Base-by-base conservation (phyloP, 2,797 vertebrate species). In the Rhinogobio ventralis region DNA sequence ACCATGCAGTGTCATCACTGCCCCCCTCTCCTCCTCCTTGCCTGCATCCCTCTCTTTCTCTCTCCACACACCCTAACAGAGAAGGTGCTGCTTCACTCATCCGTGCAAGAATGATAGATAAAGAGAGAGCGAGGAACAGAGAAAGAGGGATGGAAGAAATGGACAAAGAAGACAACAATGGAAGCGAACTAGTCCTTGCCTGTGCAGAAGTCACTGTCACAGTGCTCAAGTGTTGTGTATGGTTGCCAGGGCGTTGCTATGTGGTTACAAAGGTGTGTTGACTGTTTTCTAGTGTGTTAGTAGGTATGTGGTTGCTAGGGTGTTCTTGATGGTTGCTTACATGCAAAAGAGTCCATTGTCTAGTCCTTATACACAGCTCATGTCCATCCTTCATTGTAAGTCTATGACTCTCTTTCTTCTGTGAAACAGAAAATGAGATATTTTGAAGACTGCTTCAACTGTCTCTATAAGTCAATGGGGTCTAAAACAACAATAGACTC, bases 1-100 rank as follows among this genome's bases (percentile, higher is more conserved):
- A 91, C 88, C 89, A 84, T 91, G 90, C 89, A 86, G 90, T 91
- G 91, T 92, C 90, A 91, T 91, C 91, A 88, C 75, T 82, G 64
- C 89, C 80, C 85, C 84, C 86, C 68, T 71, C 84, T 62, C 80
- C 76, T 60, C 72, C 77, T 79, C 83, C 86, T 82, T 86, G 53
- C 51, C 79, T 84, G 79, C 79, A 64, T 82, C 84, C 55, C 74
- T 71, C 85, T 83, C 79, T 85, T 55, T 81, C 57, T 68, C 39
- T 74, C 66, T 25, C 69, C 83, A 68, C 68, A 78, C 87, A 85
- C 85, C 78, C 83, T 73, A 69, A 60, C 60, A 57, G 83, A 86
- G 81, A 88, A 85, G 88, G 78, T 89, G 85, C 85, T 81, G 86
- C 79, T 87, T 83, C 83, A 83, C 62, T 73, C 85, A 86, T 88